Conservation (phyloP, 2,888 invertebrate species). For the Drosophila anomalata region DNA sequence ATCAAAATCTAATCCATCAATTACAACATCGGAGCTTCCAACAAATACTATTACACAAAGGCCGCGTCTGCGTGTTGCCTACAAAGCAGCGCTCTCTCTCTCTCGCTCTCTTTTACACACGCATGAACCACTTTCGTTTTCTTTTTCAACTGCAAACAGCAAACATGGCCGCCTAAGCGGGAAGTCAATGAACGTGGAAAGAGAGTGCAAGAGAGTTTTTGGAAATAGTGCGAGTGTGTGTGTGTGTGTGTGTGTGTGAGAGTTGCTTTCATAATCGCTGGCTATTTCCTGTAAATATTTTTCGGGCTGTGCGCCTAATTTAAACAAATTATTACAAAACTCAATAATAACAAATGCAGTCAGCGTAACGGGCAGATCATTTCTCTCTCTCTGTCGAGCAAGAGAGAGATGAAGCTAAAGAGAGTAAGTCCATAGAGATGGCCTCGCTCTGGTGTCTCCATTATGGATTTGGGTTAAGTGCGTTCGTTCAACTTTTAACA, state of each 20-base stretch:
- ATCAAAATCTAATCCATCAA: slow-evolving; percentile 69
- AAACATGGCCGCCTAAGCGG: slow-evolving; percentile 44
- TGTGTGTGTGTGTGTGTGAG: slow-evolving; percentile 22
- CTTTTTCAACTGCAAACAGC: slow-evolving; percentile 57
- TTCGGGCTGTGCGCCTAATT: slow-evolving; percentile 61
- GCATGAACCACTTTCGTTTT: slow-evolving; percentile 75
- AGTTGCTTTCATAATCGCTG: slow-evolving; percentile 68
- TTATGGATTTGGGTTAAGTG: slow-evolving; percentile 83
- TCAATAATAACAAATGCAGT: slow-evolving; percentile 50
- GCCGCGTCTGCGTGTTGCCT: slow-evolving; percentile 61
- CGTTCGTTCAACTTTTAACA: slow-evolving; percentile 84
- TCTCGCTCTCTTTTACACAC: slow-evolving; percentile 15
- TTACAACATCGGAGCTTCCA: slow-evolving; percentile 58
- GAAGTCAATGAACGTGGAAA: slow-evolving; percentile 72
- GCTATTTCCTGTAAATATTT: slow-evolving; percentile 70
- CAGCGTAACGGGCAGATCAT: slow-evolving; percentile 7
- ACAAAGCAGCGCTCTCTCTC: slow-evolving; percentile 44
- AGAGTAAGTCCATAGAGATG: slow-evolving; percentile 1
- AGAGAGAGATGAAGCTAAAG: neutral
- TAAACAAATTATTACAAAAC: slow-evolving; percentile 76
- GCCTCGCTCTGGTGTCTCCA: slow-evolving; percentile 44
- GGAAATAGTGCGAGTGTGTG: slow-evolving; percentile 3
- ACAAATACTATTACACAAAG: slow-evolving; percentile 57
- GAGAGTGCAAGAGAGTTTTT: slow-evolving; percentile 26
- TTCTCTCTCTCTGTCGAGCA: neutral